Percentiles rank a stretch among this genome's conserved stretches.
Conservation (phyloP, 1,140 invertebrate genomes). For the Orchesella cincta region DNA sequence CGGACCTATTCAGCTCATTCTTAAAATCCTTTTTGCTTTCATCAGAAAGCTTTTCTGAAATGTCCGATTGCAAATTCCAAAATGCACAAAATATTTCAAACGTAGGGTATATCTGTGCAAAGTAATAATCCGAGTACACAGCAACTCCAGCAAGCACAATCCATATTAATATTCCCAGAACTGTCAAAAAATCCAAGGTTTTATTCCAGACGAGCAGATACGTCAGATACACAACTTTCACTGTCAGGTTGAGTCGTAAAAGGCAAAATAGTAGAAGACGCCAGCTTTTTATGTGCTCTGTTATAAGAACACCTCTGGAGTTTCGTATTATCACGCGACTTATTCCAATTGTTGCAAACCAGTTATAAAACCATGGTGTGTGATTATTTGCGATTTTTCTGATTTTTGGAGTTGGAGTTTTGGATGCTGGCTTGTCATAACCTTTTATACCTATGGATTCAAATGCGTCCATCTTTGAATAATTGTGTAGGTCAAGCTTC, state of each 20-base stretch:
- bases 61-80: background rate
- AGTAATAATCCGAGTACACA: constrained; percentile 16
- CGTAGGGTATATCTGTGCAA: constrained; percentile 1
- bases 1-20: background rate
- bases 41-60: background rate
- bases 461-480: too few species aligned
- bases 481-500: too few species aligned
- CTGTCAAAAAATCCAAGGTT: background rate
- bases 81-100: constrained; percentile 17
- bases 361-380: background rate
- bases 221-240: background rate
- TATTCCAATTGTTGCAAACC: constrained; percentile 9
- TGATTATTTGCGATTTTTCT: too few species aligned
- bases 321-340: background rate
- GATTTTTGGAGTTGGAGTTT: too few species aligned
- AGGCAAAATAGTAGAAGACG: constrained; percentile 11
- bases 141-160: background rate
- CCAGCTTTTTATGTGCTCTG: background rate
- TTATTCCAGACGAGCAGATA: background rate
- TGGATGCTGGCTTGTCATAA: too few species aligned
- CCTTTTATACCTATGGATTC: too few species aligned
- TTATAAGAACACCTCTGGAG: background rate
- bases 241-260: background rate
- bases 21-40: background rate
- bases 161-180: constrained; percentile 6